Conservation (phyloP, 2,113 vertebrate genomes). For the Entelurus aequoreus region DNA sequence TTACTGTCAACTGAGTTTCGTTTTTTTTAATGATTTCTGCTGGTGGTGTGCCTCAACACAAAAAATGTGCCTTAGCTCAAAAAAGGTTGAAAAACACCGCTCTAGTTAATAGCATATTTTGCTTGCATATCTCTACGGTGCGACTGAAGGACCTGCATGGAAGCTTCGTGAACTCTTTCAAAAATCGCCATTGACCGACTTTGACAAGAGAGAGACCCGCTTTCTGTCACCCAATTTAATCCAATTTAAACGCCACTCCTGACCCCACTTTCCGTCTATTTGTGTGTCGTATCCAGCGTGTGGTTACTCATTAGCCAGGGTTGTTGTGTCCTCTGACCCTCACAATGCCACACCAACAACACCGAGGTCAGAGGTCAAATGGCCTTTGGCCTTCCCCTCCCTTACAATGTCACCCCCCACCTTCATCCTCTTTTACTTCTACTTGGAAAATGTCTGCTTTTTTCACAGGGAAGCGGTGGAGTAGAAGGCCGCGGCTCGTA, state of each 20-base stretch:
- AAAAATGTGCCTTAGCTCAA: too few species aligned
- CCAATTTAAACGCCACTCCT: conserved; percentile 8
- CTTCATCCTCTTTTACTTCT: conserved; percentile 34
- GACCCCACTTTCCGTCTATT: conserved; percentile 6
- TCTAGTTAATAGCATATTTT: too few species aligned
- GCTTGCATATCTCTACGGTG: too few species aligned
- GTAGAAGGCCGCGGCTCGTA: conserved; percentile 22
- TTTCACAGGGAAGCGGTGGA: conserved; percentile 27
- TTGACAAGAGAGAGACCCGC: conserved; percentile 8
- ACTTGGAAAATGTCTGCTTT: conserved; percentile 1
- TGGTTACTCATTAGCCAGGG: conserved; percentile 64
- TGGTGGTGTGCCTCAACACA: too few species aligned
- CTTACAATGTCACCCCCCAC: conserved; percentile 22
- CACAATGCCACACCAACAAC: conserved; percentile 43
- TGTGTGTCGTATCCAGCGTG: conserved; percentile 16
- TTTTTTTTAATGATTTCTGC: too few species aligned
- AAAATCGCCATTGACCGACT: conserved; percentile 1
- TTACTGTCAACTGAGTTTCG: too few species aligned
- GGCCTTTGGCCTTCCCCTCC: conserved; percentile 35
- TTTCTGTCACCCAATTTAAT: conserved; percentile 22
- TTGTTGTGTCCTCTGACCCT: conserved; percentile 52
- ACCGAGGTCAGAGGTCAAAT: conserved; percentile 51
- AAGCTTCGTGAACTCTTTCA: not conserved
- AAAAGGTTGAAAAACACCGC: too few species aligned
- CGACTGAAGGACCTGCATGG: not conserved